phyloP scores from a whole-genome alignment of 2,888 invertebrate species.

The Patella depressa region DNA sequence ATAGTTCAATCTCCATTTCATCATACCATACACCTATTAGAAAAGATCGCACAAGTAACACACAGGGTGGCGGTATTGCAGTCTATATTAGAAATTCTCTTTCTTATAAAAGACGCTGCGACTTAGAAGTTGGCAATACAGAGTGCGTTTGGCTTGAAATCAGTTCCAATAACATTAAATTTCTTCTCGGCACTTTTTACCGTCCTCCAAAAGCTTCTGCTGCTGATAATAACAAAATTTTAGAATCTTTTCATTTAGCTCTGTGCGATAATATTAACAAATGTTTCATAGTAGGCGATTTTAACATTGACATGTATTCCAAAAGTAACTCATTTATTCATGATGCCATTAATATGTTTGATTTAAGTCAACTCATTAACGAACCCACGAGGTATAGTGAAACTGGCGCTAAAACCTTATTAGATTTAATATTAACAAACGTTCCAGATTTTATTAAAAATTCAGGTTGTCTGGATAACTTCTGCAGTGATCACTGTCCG shows the following conservation, averaged over 20 bases:
- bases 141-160: slow-evolving; percentile 10
- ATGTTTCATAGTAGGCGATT: not conserved
- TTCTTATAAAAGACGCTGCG: not conserved
- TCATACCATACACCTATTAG: not conserved
- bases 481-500: not conserved
- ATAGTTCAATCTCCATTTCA: not conserved
- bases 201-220: not conserved
- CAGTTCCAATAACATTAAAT: not conserved
- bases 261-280: not conserved
- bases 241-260: slow-evolving; percentile 5
- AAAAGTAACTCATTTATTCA: slow-evolving; percentile 3
- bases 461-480: not conserved
- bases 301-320: not conserved
- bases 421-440: not conserved
- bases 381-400: slow-evolving; percentile 4
- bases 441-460: not conserved
- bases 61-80: not conserved
- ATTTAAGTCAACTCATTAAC: not conserved
- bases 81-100: not conserved
- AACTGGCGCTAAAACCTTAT: not conserved
- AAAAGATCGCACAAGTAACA: not conserved
- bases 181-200: slow-evolving; percentile 1
- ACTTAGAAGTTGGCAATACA: slow-evolving; percentile 2
- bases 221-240: not conserved
- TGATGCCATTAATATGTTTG: slow-evolving; percentile 2